These are phyloP conservation scores for Euleptes europaea DNA, from an alignment of 2,113 vertebrate genomes.

Conservation along the genomic window DNA sequence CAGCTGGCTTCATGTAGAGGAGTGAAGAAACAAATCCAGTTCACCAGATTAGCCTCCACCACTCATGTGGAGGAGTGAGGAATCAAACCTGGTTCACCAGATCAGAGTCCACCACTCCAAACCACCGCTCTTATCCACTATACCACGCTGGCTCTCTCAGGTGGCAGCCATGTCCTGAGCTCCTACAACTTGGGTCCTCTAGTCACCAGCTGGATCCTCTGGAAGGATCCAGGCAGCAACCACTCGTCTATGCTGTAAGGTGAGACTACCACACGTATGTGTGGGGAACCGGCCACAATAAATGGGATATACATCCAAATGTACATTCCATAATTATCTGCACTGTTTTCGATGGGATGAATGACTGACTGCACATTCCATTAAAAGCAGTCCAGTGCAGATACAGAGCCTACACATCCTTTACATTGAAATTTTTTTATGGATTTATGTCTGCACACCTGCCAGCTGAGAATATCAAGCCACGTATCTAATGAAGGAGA, in stretches of 20 bases:
- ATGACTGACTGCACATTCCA: background rate
- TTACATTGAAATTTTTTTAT: background rate
- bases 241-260: too few relatives aligned
- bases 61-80: too few relatives aligned
- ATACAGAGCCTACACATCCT: background rate
- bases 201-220: background rate
- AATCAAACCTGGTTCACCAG: too few relatives aligned
- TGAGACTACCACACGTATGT: background rate
- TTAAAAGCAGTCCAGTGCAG: background rate
- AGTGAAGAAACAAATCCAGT: too few relatives aligned
- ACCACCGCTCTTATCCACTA: too few relatives aligned
- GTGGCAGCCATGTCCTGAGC: background rate
- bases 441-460: background rate
- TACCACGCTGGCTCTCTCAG: too few relatives aligned
- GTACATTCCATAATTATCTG: background rate
- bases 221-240: background rate
- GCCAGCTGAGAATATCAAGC: background rate
- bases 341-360: background rate
- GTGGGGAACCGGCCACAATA: background rate
- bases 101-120: too few relatives aligned
- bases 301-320: background rate
- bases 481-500: background rate
- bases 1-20: too few relatives aligned
- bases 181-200: background rate
- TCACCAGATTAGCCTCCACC: too few relatives aligned